Base-by-base conservation (phyloP, 2,113 vertebrate species). In the Hippopotamus amphibius region DNA sequence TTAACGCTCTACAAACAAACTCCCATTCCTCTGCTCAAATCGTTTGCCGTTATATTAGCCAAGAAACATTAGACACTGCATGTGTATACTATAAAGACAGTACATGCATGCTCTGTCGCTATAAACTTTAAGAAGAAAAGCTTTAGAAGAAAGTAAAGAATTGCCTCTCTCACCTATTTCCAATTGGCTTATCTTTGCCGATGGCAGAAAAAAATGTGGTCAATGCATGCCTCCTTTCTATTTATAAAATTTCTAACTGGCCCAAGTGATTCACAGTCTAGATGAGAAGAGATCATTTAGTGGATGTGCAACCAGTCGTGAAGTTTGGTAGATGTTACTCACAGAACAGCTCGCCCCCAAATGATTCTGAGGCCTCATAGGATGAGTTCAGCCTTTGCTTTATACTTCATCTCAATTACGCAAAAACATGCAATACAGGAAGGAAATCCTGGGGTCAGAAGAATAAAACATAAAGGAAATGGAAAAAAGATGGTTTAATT, bases 391-490 rank as follows among this genome's bases (percentile, higher is more conserved):
- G 30, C 77, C 74, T 85, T 63, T 66, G 30, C 12, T 12, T 30
- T 37, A 46, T 21, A n/a, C 12, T 43, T 37, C 43, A 1, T 89
- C 90, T 94, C 80, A 61, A 4, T 91, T 85, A 71, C 30, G 2
- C 26, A 74, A 28, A 74, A 84, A 48, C 66, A 48, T 79, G 65
- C 30, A 57, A 41, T 5, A 9, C 46, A 85, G 46, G 46, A 66
- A 90, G 76, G 33, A 93, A 86, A 71, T 72, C 71, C 57, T 90
- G 55, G 28, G 79, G n/a, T 87, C 72, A 71, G 86, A 92, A 90
- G 76, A 72, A 88, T 9, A 9, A 65, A n/a, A 86, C 33, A 59
- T 53, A 61, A 95, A 95, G 12, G n/a, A 16, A 95, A 97, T 76
- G 66, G 46, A 33, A 2, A 3, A 48, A 89, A 50, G 13, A 90